Percentiles rank a stretch among this genome's conserved stretches.
phyloP scores from a whole-genome alignment of 1,140 invertebrate species.

The Sarcophaga peregrina region DNA sequence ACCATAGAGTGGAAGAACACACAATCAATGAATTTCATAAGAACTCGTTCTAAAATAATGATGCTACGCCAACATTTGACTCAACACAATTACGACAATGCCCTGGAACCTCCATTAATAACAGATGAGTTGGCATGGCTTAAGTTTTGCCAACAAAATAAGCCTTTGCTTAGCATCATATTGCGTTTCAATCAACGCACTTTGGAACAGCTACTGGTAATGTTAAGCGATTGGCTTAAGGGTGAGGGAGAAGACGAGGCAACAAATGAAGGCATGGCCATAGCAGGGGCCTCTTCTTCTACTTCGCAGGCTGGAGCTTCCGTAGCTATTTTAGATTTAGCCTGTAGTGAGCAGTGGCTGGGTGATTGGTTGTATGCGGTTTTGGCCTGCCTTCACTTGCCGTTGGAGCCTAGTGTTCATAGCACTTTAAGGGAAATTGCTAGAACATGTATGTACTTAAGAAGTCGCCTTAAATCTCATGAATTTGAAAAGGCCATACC shows the following conservation, averaged over 20 bases:
- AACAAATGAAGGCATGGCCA: background rate
- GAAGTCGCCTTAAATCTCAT: constrained; percentile 50
- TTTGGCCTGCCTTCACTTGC: constrained; percentile 58
- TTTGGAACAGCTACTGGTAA: constrained; percentile 57
- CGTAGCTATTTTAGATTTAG: constrained; percentile 48
- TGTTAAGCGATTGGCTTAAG: constrained; percentile 56
- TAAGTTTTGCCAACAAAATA: constrained; percentile 53
- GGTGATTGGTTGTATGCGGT: constrained; percentile 61
- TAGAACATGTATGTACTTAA: constrained; percentile 53
- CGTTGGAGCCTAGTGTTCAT: constrained; percentile 60
- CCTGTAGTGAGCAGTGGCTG: constrained; percentile 53
- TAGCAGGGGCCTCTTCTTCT: constrained; percentile 30
- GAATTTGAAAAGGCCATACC: constrained; percentile 55
- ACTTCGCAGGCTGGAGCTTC: constrained; percentile 10
- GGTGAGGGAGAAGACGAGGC: constrained; percentile 43
- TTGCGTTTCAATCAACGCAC: constrained; percentile 55
- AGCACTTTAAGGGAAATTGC: constrained; percentile 59
- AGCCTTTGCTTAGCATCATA: constrained; percentile 55
- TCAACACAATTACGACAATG: constrained; percentile 53
- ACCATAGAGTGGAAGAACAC: constrained; percentile 58
- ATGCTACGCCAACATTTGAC: constrained; percentile 50
- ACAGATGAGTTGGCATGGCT: constrained; percentile 53
- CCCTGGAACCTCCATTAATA: constrained; percentile 54
- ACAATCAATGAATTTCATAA: constrained; percentile 53
- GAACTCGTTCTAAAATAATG: constrained; percentile 50